Evolutionary conservation across 1,140 invertebrate species (phyloP), one percentile per base, ranked within the genome.

Genomic region (Ceratina calcarata): DNA sequence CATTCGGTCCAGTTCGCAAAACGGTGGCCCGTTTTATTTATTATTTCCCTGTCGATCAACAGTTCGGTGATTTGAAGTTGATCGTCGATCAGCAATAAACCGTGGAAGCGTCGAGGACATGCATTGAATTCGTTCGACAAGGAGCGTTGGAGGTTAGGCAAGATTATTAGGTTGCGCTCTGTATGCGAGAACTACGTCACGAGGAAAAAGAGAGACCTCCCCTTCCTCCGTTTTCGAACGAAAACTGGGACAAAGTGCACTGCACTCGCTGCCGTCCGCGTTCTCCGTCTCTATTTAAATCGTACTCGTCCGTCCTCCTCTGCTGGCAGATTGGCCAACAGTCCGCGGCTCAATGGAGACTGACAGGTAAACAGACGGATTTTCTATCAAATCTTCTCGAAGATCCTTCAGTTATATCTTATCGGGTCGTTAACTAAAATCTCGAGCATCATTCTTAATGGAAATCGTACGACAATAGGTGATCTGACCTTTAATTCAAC

Each of bases 201-300:
- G 81, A 90, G 87, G n/a, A n/a, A n/a, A n/a, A n/a, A 92, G 91
- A 92, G 90, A 90, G 91, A 92, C 91, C 92, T 88, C 83, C 81
- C 87, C 85, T n/a, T n/a, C n/a, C n/a, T n/a, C n/a, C n/a, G n/a
- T n/a, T n/a, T n/a, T n/a, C n/a, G n/a, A n/a, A n/a, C n/a, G n/a
- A 91, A 92, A 92, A 92, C 91, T 93, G 91, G 91, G 91, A 92
- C 91, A 93, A 93, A 92, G 92, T 93, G 91, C 91, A 93, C 87
- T 93, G 91, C 90, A 92, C 92, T 93, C 92, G 71, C 57, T 78
- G 61, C 16, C 13, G n/a, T 55, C 27, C 37, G 73, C 57, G 64
- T 70, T 51, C 49, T 15, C 65, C n/a, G n/a, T 68, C 22, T 77
- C 37, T 27, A 49, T 24, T 72, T 37, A 27, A 45, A 22, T 32